Conservation (phyloP, 2,113 vertebrate genomes). For the Crotalus tigris region DNA sequence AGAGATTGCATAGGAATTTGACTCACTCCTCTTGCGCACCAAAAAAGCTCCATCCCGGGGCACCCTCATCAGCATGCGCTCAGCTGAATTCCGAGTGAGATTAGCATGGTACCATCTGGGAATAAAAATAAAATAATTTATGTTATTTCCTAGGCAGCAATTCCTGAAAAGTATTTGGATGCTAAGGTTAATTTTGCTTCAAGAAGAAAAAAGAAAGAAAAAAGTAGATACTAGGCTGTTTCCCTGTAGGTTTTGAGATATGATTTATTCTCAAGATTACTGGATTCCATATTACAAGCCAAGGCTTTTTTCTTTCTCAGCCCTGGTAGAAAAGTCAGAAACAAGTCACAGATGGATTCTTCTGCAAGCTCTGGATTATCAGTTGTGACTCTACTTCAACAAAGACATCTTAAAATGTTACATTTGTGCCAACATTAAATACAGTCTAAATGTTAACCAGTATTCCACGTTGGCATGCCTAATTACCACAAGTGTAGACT, state of each 20-base stretch:
- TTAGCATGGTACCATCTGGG: slow-evolving; percentile 94
- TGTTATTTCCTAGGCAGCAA: neutral
- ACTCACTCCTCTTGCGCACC: slow-evolving; percentile 90
- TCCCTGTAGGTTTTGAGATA: neutral
- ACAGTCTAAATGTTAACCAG: neutral
- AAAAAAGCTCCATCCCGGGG: slow-evolving; percentile 95
- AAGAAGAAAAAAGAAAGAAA: neutral
- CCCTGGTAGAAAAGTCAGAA: neutral
- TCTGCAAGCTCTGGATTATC: neutral
- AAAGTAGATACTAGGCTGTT: neutral
- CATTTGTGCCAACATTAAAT: neutral
- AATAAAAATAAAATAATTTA: neutral
- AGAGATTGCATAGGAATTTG: slow-evolving; percentile 95
- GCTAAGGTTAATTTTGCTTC: neutral
- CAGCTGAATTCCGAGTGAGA: slow-evolving; percentile 88
- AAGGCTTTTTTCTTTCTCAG: neutral
- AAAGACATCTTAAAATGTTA: neutral
- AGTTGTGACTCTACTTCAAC: neutral
- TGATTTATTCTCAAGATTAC: neutral
- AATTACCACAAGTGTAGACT: neutral
- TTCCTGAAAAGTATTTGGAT: neutral
- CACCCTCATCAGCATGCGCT: slow-evolving; percentile 98
- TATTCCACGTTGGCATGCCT: neutral
- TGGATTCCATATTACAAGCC: neutral
- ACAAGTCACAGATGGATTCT: neutral